These are phyloP conservation scores for Antheraea assamensis DNA, from an alignment of 2,888 invertebrate genomes.

Conservation along the genomic window DNA sequence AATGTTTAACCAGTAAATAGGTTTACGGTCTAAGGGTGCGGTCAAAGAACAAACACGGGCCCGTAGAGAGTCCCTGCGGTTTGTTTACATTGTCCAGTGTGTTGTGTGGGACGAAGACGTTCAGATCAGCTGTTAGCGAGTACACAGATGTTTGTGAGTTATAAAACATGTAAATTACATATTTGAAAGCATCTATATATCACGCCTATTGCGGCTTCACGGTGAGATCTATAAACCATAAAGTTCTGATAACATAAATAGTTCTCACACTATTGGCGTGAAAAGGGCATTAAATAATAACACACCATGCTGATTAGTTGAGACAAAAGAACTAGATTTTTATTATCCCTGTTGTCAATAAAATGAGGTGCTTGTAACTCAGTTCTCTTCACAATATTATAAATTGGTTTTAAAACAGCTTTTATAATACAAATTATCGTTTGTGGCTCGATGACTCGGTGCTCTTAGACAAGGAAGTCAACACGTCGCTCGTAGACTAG, in stretches of 20 bases:
- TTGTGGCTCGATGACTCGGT: no score
- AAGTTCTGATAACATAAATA: not conserved
- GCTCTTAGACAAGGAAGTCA: no score
- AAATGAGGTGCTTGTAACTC: no score
- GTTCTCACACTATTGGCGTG: not conserved
- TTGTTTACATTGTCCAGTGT: not conserved
- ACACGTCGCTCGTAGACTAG: no score
- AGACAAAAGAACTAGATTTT: no score
- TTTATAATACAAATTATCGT: no score
- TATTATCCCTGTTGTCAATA: no score
- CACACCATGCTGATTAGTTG: no score
- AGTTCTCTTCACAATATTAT: no score
- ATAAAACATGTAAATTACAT: conserved; percentile 7
- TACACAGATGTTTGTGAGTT: not conserved
- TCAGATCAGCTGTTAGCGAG: not conserved
- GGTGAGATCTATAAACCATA: not conserved
- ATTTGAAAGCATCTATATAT: not conserved
- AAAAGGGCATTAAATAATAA: no score
- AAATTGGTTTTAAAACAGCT: no score
- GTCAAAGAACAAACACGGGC: conserved; percentile 3
- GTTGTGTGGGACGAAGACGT: conserved; percentile 1
- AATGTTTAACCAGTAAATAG: not conserved
- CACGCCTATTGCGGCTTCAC: not conserved
- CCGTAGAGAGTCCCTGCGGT: not conserved
- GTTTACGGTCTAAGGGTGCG: not conserved